A percentile compares a stretch with the other conserved stretches of the same genome.
Evolutionary conservation across 92 coral and sea anemone species (phyloP).

Genomic region (Palythoa grandis): DNA sequence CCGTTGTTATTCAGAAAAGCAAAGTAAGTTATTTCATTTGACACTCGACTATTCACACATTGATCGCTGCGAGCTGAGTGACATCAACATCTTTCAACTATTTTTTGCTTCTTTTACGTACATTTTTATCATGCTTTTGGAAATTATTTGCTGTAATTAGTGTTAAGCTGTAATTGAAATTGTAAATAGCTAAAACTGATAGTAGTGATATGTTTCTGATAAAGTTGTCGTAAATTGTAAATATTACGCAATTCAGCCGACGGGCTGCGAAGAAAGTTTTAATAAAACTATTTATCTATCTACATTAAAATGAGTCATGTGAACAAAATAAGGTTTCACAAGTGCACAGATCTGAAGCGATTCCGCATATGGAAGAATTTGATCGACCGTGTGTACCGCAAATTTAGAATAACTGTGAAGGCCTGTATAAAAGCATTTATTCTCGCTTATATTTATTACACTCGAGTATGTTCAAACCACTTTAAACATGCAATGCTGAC

Average conservation of each 20-base stretch:
- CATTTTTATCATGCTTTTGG: not conserved
- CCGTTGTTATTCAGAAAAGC: not conserved
- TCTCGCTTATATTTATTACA: too few species aligned
- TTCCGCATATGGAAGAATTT: constrained; percentile 7
- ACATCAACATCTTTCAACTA: not conserved
- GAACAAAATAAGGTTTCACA: constrained; percentile 1
- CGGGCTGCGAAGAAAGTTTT: too few species aligned
- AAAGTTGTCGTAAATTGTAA: too few species aligned
- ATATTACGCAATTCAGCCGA: too few species aligned
- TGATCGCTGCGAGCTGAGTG: not conserved
- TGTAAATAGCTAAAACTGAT: too few species aligned
- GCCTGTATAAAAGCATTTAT: not conserved
- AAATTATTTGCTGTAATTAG: too few species aligned
- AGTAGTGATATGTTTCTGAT: too few species aligned
- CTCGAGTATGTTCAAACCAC: constrained; percentile 9
- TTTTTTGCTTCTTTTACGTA: not conserved
- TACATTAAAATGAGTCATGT: not conserved
- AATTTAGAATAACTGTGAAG: not conserved
- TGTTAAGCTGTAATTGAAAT: too few species aligned
- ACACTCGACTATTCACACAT: not conserved
- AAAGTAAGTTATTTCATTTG: not conserved
- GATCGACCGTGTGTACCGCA: not conserved
- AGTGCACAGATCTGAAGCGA: not conserved
- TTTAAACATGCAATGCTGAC: not conserved
- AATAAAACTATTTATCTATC: too few species aligned